A percentile compares a stretch with the other conserved stretches of the same genome.
phyloP scores from a whole-genome alignment of 2,113 vertebrate genomes.

The Trochalopteron elliotii region DNA sequence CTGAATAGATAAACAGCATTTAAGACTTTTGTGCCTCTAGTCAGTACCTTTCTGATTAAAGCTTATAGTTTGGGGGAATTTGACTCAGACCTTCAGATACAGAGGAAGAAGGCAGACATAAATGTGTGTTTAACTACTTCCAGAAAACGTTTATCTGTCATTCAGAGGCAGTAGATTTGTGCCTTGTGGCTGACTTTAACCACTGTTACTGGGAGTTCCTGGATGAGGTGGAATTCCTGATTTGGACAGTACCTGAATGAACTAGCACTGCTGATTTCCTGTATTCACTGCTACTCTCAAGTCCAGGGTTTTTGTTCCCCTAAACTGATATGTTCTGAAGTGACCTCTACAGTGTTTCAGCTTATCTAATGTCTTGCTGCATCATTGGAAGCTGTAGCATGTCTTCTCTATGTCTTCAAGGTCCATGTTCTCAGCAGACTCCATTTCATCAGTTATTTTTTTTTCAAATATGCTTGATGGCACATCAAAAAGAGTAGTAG shows the following conservation, averaged over 20 bases:
- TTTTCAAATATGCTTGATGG: background rate
- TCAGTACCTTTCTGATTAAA: background rate
- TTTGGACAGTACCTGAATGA: background rate
- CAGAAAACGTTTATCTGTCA: background rate
- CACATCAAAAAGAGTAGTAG: background rate
- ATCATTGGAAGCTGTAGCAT: background rate
- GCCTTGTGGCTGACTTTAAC: background rate
- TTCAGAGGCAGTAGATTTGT: background rate
- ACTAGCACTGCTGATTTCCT: background rate
- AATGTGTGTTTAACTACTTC: background rate
- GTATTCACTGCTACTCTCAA: background rate
- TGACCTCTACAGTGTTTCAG: background rate
- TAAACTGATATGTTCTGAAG: background rate
- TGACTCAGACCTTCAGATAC: background rate
- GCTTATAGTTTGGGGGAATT: background rate
- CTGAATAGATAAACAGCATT: background rate
- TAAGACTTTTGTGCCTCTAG: background rate
- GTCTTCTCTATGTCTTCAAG: background rate
- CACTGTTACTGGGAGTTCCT: background rate
- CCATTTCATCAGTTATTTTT: background rate
- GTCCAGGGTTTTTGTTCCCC: background rate
- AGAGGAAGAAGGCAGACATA: background rate
- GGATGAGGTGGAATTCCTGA: background rate
- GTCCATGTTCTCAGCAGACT: background rate
- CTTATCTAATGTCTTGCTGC: background rate